These are phyloP conservation scores for Phyllopteryx taeniolatus DNA, from an alignment of 2,113 vertebrate genomes.

Conservation along the genomic window DNA sequence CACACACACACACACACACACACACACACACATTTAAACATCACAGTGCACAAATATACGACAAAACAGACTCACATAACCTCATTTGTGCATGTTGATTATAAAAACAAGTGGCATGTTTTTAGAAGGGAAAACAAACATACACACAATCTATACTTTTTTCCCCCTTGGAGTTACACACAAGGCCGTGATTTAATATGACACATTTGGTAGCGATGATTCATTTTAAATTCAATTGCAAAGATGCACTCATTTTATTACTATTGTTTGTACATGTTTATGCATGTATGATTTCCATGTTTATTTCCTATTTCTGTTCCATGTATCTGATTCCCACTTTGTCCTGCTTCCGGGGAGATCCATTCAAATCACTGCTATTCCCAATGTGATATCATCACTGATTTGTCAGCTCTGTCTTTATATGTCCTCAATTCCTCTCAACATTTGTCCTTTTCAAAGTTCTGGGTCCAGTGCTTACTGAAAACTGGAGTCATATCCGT, in stretches of 20 bases:
- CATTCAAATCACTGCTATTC: neutral
- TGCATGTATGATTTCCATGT: slow-evolving; percentile 33
- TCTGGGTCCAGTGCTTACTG: slow-evolving; percentile 18
- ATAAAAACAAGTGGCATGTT: slow-evolving; percentile 19
- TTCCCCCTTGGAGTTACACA: neutral
- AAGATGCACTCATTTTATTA: slow-evolving; percentile 42
- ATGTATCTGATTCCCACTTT: slow-evolving; percentile 37
- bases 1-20: slow-evolving; percentile 28
- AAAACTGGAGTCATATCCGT: slow-evolving; percentile 22
- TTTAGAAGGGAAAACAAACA: slow-evolving; percentile 9
- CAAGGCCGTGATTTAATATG: slow-evolving; percentile 34
- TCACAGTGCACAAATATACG: slow-evolving; percentile 9
- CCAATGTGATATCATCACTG: neutral
- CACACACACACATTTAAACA: slow-evolving; percentile 28
- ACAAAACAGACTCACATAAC: neutral
- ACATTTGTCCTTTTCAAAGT: slow-evolving; percentile 12
- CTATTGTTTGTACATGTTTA: slow-evolving; percentile 35
- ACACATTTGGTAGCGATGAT: slow-evolving; percentile 36
- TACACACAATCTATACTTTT: neutral
- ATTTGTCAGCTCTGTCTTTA: neutral
- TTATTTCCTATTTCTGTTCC: slow-evolving; percentile 40
- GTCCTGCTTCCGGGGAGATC: slow-evolving; percentile 23
- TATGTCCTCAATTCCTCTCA: neutral
- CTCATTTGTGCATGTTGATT: slow-evolving; percentile 11
- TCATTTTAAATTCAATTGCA: slow-evolving; percentile 37